Percentiles rank a stretch among this genome's conserved stretches.
These are phyloP conservation scores for Protophormia terraenovae DNA, from an alignment of 2,888 invertebrate genomes.

Conservation along the genomic window DNA sequence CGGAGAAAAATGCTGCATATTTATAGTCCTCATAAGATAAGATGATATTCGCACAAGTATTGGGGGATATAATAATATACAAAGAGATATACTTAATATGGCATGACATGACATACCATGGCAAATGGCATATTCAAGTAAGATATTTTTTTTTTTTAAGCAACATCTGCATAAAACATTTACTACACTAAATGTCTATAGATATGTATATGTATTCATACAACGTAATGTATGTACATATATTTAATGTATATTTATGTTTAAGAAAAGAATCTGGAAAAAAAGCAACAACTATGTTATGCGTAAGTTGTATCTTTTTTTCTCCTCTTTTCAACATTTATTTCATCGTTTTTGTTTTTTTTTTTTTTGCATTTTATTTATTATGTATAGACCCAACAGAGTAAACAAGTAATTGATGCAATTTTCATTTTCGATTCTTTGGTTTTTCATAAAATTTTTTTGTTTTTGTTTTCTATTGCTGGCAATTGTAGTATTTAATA, in stretches of 20 bases:
- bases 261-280: not conserved
- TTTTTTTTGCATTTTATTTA: slow-evolving; percentile 37
- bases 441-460: not conserved
- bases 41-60: not conserved
- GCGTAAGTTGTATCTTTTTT: slow-evolving; percentile 29
- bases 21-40: not conserved
- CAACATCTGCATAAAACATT: slow-evolving; percentile 34
- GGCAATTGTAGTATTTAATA: slow-evolving; percentile 47
- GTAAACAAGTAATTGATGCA: slow-evolving; percentile 61
- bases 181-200: not conserved
- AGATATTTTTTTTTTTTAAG: slow-evolving; percentile 23
- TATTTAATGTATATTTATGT: not conserved
- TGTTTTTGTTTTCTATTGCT: slow-evolving; percentile 3
- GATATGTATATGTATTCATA: too few relatives aligned
- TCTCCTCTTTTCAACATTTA: not conserved
- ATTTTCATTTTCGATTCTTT: slow-evolving; percentile 47
- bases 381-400: slow-evolving; percentile 36
- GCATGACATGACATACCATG: slow-evolving; percentile 28
- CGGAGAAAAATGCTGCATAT: not conserved
- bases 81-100: slow-evolving; percentile 48
- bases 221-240: not conserved
- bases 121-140: slow-evolving; percentile 21
- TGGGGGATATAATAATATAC: not conserved
- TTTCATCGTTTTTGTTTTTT: slow-evolving; percentile 37
- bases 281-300: not conserved